A percentile compares a stretch with the other conserved stretches of the same genome.
phyloP scores from a whole-genome alignment of 2,888 invertebrate genomes.

The Plusia festucae region DNA sequence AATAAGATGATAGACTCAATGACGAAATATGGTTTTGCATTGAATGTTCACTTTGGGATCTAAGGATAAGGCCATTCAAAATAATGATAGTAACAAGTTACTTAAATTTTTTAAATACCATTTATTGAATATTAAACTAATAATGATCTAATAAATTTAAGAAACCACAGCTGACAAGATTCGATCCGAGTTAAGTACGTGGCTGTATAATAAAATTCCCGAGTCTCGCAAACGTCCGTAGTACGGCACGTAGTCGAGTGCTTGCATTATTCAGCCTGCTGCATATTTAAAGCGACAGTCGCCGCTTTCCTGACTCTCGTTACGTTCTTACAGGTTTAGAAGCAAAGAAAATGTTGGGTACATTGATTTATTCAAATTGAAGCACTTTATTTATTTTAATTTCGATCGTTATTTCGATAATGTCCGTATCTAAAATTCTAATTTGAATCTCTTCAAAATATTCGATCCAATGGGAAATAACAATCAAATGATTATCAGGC shows the following conservation, averaged over 20 bases:
- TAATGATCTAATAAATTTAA: not conserved
- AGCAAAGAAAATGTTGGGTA: conserved; percentile 19
- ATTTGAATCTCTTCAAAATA: not conserved
- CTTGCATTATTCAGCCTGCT: conserved; percentile 74
- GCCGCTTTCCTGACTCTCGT: conserved; percentile 43
- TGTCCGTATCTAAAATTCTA: not conserved
- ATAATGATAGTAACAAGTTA: no score
- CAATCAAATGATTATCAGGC: no score
- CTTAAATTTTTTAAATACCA: no score
- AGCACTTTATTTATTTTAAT: not conserved
- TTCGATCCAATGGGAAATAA: no score
- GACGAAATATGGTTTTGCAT: no score
- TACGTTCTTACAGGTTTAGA: conserved; percentile 33
- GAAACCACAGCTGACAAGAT: conserved; percentile 3
- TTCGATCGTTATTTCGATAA: not conserved
- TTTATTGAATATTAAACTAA: no score
- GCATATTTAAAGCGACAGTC: conserved; percentile 70
- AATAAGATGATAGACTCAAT: no score
- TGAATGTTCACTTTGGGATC: no score
- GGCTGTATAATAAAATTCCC: conserved; percentile 54
- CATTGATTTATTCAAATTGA: conserved; percentile 26
- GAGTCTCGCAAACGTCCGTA: conserved; percentile 45
- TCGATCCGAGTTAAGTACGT: conserved; percentile 42
- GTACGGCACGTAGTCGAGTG: conserved; percentile 52
- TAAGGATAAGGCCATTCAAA: no score